phyloP scores from a whole-genome alignment of 2,113 vertebrate species.

The Phycodurus eques region DNA sequence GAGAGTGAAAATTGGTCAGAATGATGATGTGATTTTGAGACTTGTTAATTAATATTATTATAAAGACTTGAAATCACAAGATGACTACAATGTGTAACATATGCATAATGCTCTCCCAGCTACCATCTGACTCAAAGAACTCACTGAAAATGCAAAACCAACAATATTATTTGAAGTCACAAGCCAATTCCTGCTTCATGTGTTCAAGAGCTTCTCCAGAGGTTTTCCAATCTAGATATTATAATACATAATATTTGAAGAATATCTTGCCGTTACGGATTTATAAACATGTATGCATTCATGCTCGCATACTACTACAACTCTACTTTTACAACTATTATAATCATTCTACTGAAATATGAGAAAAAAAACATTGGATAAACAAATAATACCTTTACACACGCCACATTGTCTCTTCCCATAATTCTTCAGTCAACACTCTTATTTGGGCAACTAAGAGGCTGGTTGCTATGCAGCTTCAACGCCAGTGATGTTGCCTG shows the following conservation, averaged over 20 bases:
- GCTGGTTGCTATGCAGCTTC: slow-evolving; percentile 33
- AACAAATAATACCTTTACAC: slow-evolving; percentile 9
- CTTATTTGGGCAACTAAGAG: background rate
- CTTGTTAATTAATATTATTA: background rate
- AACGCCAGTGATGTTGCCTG: slow-evolving; percentile 61
- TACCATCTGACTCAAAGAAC: background rate
- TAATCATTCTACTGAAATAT: slow-evolving; percentile 2
- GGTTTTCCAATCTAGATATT: background rate
- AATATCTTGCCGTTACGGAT: background rate
- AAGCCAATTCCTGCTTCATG: background rate
- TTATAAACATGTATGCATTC: background rate
- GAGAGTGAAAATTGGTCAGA: background rate
- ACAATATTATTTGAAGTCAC: background rate
- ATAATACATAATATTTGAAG: background rate
- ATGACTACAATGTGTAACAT: background rate
- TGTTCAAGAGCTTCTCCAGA: background rate
- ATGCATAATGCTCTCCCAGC: background rate
- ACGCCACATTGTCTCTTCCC: slow-evolving; percentile 16
- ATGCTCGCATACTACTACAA: background rate
- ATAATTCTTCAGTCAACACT: slow-evolving; percentile 14
- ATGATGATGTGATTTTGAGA: background rate
- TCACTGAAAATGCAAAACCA: background rate
- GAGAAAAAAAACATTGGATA: slow-evolving; percentile 2
- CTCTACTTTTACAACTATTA: background rate
- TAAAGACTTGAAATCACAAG: background rate